A percentile compares a stretch with the other conserved stretches of the same genome.
phyloP scores from a whole-genome alignment of 2,888 invertebrate genomes.

The Dryobotodes eremita region DNA sequence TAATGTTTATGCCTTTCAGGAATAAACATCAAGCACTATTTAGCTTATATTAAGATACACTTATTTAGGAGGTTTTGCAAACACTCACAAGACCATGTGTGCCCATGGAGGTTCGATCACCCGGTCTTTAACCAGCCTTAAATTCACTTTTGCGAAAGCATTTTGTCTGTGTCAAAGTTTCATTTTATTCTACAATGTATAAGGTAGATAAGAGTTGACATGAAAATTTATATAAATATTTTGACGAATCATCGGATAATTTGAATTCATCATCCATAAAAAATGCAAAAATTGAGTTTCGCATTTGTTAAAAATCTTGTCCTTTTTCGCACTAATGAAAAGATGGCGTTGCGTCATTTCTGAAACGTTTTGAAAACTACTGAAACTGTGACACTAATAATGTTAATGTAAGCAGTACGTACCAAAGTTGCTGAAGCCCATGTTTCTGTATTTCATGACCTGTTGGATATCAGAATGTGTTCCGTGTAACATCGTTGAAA shows the following conservation, averaged over 20 bases:
- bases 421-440: constrained; percentile 34
- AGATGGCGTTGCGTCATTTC: not conserved
- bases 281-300: not conserved
- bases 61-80: not conserved
- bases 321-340: constrained; percentile 4
- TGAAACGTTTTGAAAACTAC: constrained; percentile 26
- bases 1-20: not conserved
- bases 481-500: constrained; percentile 23
- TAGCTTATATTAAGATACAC: not conserved
- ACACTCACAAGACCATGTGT: not conserved
- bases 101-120: not conserved
- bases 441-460: constrained; percentile 40
- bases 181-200: not conserved
- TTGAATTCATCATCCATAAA: not conserved
- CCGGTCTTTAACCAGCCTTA: not conserved
- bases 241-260: not conserved
- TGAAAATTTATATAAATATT: not conserved
- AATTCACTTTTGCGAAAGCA: not conserved
- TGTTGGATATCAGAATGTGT: constrained; percentile 34
- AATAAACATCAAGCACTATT: not conserved
- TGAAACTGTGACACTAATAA: constrained; percentile 35
- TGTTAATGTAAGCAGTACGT: constrained; percentile 49
- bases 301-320: not conserved
- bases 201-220: not conserved
- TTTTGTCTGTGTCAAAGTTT: constrained; percentile 12